Percentiles rank a stretch among this genome's conserved stretches.
Evolutionary conservation across 2,797 vertebrate species (phyloP).

Genomic region (Craterocephalus amniculus): DNA sequence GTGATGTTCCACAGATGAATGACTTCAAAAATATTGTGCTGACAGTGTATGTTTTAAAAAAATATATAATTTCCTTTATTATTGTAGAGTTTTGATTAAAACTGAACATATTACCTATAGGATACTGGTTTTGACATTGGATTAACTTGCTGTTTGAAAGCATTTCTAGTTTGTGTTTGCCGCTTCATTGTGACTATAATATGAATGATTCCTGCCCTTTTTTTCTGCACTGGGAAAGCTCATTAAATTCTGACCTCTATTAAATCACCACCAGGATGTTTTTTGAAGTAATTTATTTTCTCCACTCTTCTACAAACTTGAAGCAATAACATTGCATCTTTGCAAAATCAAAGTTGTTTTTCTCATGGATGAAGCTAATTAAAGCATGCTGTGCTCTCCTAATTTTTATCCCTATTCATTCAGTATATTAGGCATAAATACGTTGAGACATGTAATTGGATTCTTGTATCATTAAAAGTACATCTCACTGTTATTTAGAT

Average conservation of each 20-base stretch:
- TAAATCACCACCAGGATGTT: slow-evolving; percentile 21
- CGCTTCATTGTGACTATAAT: slow-evolving; percentile 43
- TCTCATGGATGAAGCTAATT: slow-evolving; percentile 56
- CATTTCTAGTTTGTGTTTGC: background rate
- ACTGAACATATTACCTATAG: too few species aligned
- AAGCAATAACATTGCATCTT: slow-evolving; percentile 37
- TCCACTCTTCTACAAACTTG: slow-evolving; percentile 34
- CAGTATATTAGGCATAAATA: slow-evolving; percentile 62
- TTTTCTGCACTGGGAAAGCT: slow-evolving; percentile 20
- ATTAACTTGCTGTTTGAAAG: background rate
- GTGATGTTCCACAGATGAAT: too few species aligned
- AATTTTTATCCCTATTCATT: slow-evolving; percentile 56
- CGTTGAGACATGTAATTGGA: slow-evolving; percentile 68
- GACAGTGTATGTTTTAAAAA: too few species aligned
- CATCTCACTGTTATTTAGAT: slow-evolving; percentile 69
- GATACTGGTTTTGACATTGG: too few species aligned
- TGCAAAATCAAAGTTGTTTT: slow-evolving; percentile 41
- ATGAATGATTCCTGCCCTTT: slow-evolving; percentile 23
- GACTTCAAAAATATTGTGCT: too few species aligned
- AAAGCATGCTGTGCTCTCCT: slow-evolving; percentile 57
- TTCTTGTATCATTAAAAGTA: slow-evolving; percentile 71
- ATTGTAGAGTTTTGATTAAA: too few species aligned
- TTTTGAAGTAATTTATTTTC: slow-evolving; percentile 57
- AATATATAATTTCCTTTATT: too few species aligned
- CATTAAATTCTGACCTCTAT: slow-evolving; percentile 49